Conservation (phyloP, 2,888 invertebrate species). For the Sabatieria punctata region DNA sequence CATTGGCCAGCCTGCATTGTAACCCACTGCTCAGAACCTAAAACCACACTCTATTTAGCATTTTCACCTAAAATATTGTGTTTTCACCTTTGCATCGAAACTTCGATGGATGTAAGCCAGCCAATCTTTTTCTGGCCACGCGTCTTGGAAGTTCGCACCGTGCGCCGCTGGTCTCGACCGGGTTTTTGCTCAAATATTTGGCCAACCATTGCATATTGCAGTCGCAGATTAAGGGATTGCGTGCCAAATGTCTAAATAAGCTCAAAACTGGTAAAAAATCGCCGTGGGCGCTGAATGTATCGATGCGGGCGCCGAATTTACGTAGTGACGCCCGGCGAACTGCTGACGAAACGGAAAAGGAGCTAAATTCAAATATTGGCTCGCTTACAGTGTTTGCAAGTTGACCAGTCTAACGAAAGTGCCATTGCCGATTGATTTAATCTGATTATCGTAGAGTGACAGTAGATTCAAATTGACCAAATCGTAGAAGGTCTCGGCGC, state of each 20-base stretch:
- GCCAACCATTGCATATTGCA: conserved; percentile 91
- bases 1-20: conserved; percentile 63
- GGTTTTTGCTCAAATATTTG: conserved; percentile 71
- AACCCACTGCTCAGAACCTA: conserved; percentile 65
- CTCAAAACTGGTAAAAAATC: too few species aligned
- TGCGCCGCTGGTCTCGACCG: conserved; percentile 90
- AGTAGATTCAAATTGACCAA: conserved; percentile 43
- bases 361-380: conserved; percentile 2
- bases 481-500: conserved; percentile 76
- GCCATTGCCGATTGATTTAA: conserved; percentile 79
- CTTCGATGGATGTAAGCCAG: conserved; percentile 72
- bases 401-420: conserved; percentile 77
- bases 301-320: too few species aligned
- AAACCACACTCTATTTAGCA: conserved; percentile 7
- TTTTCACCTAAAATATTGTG: too few species aligned
- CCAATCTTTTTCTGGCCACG: conserved; percentile 70
- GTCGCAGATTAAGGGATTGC: conserved; percentile 94
- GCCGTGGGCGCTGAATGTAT: neutral
- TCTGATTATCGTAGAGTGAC: conserved; percentile 87
- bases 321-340: too few species aligned
- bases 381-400: conserved; percentile 85
- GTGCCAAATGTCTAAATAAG: conserved; percentile 64
- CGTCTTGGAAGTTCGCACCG: conserved; percentile 82
- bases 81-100: conserved; percentile 81
- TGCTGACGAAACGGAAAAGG: neutral